Base-by-base conservation (phyloP, 2,888 invertebrate genomes). In the Caradrina clavipalpis region DNA sequence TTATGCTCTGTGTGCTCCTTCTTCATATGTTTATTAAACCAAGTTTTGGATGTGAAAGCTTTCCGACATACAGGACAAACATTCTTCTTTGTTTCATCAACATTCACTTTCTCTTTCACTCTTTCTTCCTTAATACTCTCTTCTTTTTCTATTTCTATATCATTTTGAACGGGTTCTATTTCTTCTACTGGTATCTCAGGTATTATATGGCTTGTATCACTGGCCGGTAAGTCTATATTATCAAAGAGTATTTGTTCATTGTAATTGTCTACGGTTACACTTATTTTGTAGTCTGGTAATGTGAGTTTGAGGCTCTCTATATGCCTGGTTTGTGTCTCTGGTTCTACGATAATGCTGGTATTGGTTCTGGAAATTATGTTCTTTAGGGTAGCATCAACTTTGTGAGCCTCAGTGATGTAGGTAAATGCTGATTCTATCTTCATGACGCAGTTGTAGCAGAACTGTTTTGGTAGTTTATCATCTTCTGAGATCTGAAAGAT, bases 401-500 rank as follows among this genome's bases (percentile, higher is more conserved):
- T 93, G 65, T 92, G 92, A 0, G 95, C 93, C 76, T 93, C 93
- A 0, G 91, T 94, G 53, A 96, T 93, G 82, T 95, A 96, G 53
- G 90, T 92, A 81, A 93, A 96, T 53, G 94, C 93, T 2, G 93
- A 94, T 81, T 96, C 94, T 81, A 96, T 93, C 86, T 94, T 94
- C 2, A 92, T 92, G 45, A 92, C 87, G 67, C 96, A 96, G 67
- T 95, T 90, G 55, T 93, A 94, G 79, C 96, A 96, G 64, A 96
- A 93, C 47, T 95, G 94, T 67, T 93, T 95, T 2, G 96, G 96
- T n/a, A 96, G 86, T 42, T 88, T 89, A 63, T 96, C 96, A 53
- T 92, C 90, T 26, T 93, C 89, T 72, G 87, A 76, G 49, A 94
- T 85, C 95, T 95, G 83, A 78, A 88, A 86, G 19, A 31, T 15